Evolutionary conservation across 2,888 invertebrate species (phyloP), one percentile per base, ranked within the genome.

Genomic region (Heliconius sara): DNA sequence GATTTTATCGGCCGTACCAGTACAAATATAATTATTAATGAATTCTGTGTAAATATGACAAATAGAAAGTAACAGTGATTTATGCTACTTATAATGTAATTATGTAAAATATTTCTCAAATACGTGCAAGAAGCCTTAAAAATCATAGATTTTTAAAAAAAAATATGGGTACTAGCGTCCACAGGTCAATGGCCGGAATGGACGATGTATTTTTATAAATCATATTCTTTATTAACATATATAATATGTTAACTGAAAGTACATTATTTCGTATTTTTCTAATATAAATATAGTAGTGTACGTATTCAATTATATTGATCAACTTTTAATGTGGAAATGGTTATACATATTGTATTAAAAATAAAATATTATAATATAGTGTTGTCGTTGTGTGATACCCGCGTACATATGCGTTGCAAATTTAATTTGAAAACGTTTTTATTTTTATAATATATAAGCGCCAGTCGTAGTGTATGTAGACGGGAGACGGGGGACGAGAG

Each of bases 211-310:
- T 95, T 95, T 95, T 95, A 93, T 94, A 94, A 93, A 93, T 89
- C 91, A 93, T 94, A 94, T 95, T 93, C 93, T 95, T 93, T 93
- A 94, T 93, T 94, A 94, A 94, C 94, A 94, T 95, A 94, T 94
- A 91, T 91, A 91, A 95, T 95, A 94, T 95, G 95, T 95, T 94
- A 93, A 93, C 92, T 91, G 90, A 94, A 94, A 94, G 94, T 94
- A 93, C 93, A 94, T 94, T 90, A 91, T 94, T 95, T 94, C 93
- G 92, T 95, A 95, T 95, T 95, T 95, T 95, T 95, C 94, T 95
- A 95, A 93, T 91, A 90, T 89, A 91, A 89, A 90, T 91, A 91
- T 92, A 89, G 89, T 93, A 91, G 91, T 85, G 87, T 93, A 92
- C 90, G 90, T 91, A 91, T 89, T 89, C 89, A 91, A 88, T 85